Percentiles rank a stretch among this genome's conserved stretches.
Conservation (phyloP, 2,113 vertebrate genomes). For the Python bivittatus region DNA sequence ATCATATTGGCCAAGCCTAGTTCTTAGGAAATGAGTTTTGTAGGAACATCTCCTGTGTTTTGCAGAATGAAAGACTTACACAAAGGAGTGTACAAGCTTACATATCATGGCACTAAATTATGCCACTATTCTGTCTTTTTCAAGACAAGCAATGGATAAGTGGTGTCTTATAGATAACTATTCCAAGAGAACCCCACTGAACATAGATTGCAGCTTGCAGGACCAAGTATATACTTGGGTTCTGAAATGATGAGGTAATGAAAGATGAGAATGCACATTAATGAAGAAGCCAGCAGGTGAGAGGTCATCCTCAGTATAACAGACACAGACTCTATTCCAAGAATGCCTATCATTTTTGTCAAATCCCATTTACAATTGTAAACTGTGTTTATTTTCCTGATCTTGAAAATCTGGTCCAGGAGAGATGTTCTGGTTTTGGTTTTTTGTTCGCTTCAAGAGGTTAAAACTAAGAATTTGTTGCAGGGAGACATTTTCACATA, state of each 20-base stretch:
- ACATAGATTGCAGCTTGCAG: neutral
- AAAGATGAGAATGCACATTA: neutral
- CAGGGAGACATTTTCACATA: neutral
- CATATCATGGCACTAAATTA: neutral
- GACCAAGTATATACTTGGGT: neutral
- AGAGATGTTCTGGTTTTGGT: neutral
- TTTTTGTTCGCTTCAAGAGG: neutral
- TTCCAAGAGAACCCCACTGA: neutral
- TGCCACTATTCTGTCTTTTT: neutral
- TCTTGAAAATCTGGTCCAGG: neutral
- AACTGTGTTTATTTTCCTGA: neutral
- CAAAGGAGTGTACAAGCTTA: neutral
- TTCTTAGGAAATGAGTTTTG: neutral
- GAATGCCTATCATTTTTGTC: neutral
- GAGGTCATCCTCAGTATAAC: neutral
- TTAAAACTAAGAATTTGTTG: neutral
- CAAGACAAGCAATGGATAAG: neutral
- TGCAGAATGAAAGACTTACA: neutral
- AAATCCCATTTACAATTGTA: neutral
- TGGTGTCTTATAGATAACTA: neutral
- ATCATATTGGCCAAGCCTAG: neutral
- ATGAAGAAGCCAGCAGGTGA: neutral
- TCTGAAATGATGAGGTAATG: neutral
- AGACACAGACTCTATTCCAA: neutral
- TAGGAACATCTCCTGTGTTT: neutral